Base-by-base conservation (phyloP, 2,113 vertebrate genomes). In the Brachyhypopomus occidentalis region DNA sequence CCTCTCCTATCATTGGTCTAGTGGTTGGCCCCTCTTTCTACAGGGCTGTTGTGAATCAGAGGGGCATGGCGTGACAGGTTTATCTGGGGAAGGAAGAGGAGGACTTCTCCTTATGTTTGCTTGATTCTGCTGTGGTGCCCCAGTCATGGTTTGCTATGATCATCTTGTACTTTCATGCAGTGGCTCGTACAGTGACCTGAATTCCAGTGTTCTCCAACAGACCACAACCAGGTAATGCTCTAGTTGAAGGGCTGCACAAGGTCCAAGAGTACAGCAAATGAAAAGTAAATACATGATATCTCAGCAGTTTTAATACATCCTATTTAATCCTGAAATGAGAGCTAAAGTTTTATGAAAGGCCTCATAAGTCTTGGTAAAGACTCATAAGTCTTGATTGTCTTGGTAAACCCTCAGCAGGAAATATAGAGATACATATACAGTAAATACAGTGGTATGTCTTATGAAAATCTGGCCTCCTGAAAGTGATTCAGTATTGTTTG, bases 61-160 rank as follows among this genome's bases (percentile, higher is more conserved):
- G 45, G 58, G 23, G 76, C n/a, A 8, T 55, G 17, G 34, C 55
- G 45, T 20, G 48, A 1, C 23, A 23, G 41, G 52, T 12, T 45
- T 82, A 63, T 70, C 64, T 82, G 62, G 19, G 30, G 77, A 74
- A 62, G 22, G 45, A 58, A 84, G 64, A 79, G 17, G 34, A 66
- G 30, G 25, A 30, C 59, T 30, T 22, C 12, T 12, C 62, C 62
- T 67, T 12, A 30, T 38, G 30, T 20, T n/a, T 20, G 27, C 19
- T 41, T 36, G 11, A n/a, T 70, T 22, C 7, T 22, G 64, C 4
- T 38, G 34, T 66, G 27, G 14, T 66, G 4, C 19, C 19, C 36
- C 2, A 41, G 36, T n/a, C 12, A 14, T 36, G 30, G 64, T 36
- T 5, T 52, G 45, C 8, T 34, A 67, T 36, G 5, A 34, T 30